Evolutionary conservation across 1,140 invertebrate genomes (phyloP).

Genomic region (Aphaenogaster floridana): DNA sequence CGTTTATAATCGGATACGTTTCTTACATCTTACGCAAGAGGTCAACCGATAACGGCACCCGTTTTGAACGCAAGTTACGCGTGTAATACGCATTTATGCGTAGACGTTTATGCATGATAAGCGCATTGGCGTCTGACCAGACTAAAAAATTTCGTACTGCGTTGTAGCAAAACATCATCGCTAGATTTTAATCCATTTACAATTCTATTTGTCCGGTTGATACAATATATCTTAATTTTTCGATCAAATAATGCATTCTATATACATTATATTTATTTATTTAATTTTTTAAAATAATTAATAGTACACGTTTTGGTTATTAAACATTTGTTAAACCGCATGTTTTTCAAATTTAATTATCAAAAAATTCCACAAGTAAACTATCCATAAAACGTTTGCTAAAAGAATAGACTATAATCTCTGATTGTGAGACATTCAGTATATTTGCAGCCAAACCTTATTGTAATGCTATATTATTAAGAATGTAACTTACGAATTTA

Average conservation of each 20-base stretch:
- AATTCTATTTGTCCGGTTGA: not conserved
- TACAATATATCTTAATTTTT: not conserved
- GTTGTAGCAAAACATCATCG: conserved; percentile 12
- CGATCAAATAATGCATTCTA: not conserved
- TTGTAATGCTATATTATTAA: not conserved
- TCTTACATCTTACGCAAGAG: conserved; percentile 66
- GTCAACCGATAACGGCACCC: conserved; percentile 67
- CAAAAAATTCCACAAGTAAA: not conserved
- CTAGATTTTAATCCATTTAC: not conserved
- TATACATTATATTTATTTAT: not conserved
- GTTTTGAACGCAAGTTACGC: conserved; percentile 62
- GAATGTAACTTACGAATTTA: conserved; percentile 2
- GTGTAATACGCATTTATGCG: conserved; percentile 58
- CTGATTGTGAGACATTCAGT: not conserved
- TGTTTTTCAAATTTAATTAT: not conserved
- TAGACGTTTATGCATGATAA: conserved; percentile 58
- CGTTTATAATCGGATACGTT: conserved; percentile 52
- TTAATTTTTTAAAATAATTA: conserved; percentile 3
- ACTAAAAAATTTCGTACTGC: conserved; percentile 55
- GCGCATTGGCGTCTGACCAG: not conserved
- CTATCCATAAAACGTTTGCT: not conserved
- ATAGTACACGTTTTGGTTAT: not conserved
- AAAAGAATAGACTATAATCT: not conserved
- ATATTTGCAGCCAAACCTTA: not conserved
- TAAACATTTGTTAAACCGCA: not conserved